Base-by-base conservation (phyloP, 2,888 invertebrate species). In the Pyralis farinalis region DNA sequence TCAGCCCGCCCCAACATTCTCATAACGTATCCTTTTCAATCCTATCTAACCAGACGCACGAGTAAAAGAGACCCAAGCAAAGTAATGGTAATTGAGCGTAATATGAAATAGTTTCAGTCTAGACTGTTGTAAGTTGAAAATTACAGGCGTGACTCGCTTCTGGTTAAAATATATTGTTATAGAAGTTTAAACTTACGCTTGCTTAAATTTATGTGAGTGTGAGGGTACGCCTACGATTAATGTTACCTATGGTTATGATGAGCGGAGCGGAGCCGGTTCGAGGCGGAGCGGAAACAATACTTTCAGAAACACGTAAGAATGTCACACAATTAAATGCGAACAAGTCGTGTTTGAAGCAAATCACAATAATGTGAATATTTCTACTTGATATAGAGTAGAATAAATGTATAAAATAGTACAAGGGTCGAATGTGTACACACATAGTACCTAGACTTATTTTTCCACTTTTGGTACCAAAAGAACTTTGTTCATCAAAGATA, bases 51-150 rank as follows among this genome's bases (percentile, higher is more conserved):
- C 34, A 39, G 21, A 1, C 25, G 7, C 16, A 40, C 10, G 67
- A 37, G 12, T 42, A 67, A 77, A 44, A 58, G 68, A 54, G 74
- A 79, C 28, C 36, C 46, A 22, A n/a, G 54, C 43, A 55, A 59
- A 58, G 62, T 64, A 66, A 63, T 69, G 63, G 71, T 80, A 80
- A 84, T 81, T 79, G 74, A 71, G 71, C 73, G 79, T 72, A 81
- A 81, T 82, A 73, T 70, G 70, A 71, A 81, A 82, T 82, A 83
- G 83, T 83, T 86, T 77, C 56, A 84, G 85, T 85, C 85, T 85
- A 84, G 85, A 86, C 85, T 71, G 73, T 78, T 73, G 72, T 65
- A 71, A 71, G 71, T 77, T 72, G 71, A 67, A 67, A 78, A 75
- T 81, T 72, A 76, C 75, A 71, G 71, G 72, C 72, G 68, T 74